A percentile compares a stretch with the other conserved stretches of the same genome.
phyloP scores from a whole-genome alignment of 2,797 vertebrate genomes.

The Antrozous pallidus region DNA sequence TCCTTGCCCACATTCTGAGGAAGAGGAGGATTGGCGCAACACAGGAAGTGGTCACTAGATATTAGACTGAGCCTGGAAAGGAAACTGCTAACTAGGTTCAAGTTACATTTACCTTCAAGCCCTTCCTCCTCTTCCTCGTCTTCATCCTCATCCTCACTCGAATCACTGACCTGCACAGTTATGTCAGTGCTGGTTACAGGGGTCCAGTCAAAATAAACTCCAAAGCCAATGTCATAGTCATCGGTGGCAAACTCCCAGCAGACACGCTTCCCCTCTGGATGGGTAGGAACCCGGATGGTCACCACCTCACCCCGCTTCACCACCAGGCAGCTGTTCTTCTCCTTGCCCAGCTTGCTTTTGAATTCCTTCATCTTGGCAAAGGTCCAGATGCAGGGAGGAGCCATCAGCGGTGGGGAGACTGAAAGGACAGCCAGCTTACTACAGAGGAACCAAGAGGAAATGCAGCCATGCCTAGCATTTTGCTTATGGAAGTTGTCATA shows the following conservation, averaged over 20 bases:
- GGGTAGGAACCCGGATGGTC: conserved; percentile 95
- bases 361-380: conserved; percentile 92
- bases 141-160: conserved; percentile 98
- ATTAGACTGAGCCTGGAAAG: not conserved
- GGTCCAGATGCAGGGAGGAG: conserved; percentile 92
- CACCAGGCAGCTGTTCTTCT: conserved; percentile 93
- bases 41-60: not conserved
- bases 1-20: not conserved
- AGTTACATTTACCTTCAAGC: conserved; percentile 87
- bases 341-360: conserved; percentile 91
- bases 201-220: conserved; percentile 98
- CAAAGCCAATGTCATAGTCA: conserved; percentile 97
- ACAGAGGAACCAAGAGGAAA: not conserved
- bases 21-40: not conserved
- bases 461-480: not conserved
- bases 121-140: conserved; percentile 90
- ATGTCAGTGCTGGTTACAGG: conserved; percentile 93
- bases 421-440: conserved; percentile 50
- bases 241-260: conserved; percentile 99
- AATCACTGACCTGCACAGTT: conserved; percentile 98
- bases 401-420: conserved; percentile 90
- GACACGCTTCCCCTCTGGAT: conserved; percentile 93
- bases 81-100: not conserved
- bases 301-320: conserved; percentile 96
- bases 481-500: not conserved